A percentile compares a stretch with the other conserved stretches of the same genome.
Conservation (phyloP, 1,140 invertebrate genomes). For the Uloborus diversus region DNA sequence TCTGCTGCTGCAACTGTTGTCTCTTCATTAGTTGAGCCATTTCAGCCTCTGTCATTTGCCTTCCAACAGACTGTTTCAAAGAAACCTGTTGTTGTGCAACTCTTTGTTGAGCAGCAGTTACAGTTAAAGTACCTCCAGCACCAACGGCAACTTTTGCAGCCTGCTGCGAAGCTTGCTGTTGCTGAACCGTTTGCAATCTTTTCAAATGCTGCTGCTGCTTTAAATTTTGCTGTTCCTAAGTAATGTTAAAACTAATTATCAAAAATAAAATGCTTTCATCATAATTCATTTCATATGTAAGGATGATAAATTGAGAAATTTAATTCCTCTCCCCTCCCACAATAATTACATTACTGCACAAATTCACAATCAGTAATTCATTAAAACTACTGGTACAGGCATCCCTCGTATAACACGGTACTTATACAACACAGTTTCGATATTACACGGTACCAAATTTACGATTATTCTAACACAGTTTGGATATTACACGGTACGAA, state of each 20-base stretch:
- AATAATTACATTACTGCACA: too few species aligned
- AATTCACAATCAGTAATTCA: too few species aligned
- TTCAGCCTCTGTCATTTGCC: constrained; percentile 73
- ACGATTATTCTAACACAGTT: too few species aligned
- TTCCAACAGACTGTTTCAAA: constrained; percentile 67
- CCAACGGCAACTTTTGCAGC: constrained; percentile 59
- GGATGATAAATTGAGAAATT: too few species aligned
- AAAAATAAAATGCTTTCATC: too few species aligned
- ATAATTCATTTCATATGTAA: too few species aligned
- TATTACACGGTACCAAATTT: too few species aligned
- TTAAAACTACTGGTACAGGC: too few species aligned
- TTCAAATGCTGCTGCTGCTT: constrained; percentile 60
- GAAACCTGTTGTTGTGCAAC: constrained; percentile 37
- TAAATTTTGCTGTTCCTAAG: constrained; percentile 62
- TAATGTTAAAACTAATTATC: neutral
- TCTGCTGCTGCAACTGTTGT: constrained; percentile 71
- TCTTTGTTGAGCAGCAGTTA: constrained; percentile 60
- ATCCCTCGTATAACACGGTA: too few species aligned
- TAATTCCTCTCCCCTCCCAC: too few species aligned
- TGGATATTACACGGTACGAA: too few species aligned
- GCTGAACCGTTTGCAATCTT: constrained; percentile 60
- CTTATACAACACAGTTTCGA: too few species aligned
- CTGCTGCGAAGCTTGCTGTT: constrained; percentile 43
- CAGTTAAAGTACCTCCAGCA: constrained; percentile 60
- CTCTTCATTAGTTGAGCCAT: constrained; percentile 75